Evolutionary conservation across 2,113 vertebrate genomes (phyloP).

Genomic region (Corythornis madagascariensis): DNA sequence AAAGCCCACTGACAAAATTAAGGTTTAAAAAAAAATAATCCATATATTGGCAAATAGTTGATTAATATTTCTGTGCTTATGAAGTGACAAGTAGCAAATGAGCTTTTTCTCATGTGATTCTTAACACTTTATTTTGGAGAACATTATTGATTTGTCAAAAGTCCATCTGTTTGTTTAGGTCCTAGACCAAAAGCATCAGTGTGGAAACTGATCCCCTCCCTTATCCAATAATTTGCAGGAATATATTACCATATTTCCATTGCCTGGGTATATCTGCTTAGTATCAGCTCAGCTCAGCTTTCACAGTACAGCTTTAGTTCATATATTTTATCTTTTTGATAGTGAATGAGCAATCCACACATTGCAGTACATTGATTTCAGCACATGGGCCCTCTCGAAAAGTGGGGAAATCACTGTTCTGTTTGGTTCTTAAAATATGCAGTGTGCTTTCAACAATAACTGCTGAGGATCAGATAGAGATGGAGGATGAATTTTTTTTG

Average conservation of each 20-base stretch:
- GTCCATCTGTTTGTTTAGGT: slow-evolving; percentile 71
- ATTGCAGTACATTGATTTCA: slow-evolving; percentile 68
- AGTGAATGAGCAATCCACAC: slow-evolving; percentile 69
- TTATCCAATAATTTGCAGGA: slow-evolving; percentile 59
- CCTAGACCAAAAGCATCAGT: slow-evolving; percentile 60
- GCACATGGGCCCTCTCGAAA: slow-evolving; percentile 63
- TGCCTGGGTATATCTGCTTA: slow-evolving; percentile 61
- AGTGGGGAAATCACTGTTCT: slow-evolving; percentile 68
- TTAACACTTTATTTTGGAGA: slow-evolving; percentile 63
- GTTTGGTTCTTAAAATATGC: slow-evolving; percentile 71
- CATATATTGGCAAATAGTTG: slow-evolving; percentile 15
- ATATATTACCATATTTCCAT: slow-evolving; percentile 68
- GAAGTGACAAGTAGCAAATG: slow-evolving; percentile 27
- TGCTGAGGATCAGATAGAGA: slow-evolving; percentile 70
- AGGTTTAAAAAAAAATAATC: background rate
- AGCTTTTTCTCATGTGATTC: slow-evolving; percentile 32
- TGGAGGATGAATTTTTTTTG: slow-evolving; percentile 65
- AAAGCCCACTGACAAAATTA: background rate
- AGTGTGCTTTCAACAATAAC: slow-evolving; percentile 71
- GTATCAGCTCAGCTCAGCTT: slow-evolving; percentile 62
- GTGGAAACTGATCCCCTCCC: slow-evolving; percentile 53
- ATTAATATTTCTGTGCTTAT: slow-evolving; percentile 50
- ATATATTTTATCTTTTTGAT: slow-evolving; percentile 62
- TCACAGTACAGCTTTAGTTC: slow-evolving; percentile 71
- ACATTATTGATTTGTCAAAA: slow-evolving; percentile 64